phyloP scores from a whole-genome alignment of 2,113 vertebrate genomes.

The Anhinga anhinga region DNA sequence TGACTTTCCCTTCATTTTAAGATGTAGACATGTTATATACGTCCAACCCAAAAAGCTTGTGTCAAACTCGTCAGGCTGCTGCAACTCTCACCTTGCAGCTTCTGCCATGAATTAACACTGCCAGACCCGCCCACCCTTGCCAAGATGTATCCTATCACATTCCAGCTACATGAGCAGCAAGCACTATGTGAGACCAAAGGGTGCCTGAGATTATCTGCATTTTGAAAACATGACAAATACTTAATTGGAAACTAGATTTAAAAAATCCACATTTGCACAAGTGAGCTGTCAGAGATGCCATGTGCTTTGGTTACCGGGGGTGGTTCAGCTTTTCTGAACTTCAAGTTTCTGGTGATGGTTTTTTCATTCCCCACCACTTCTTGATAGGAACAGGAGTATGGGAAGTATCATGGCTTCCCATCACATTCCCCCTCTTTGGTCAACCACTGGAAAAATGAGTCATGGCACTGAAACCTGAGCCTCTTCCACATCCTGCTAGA shows the following conservation, averaged over 20 bases:
- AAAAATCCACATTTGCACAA: background rate
- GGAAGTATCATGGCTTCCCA: background rate
- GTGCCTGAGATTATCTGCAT: background rate
- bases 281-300: background rate
- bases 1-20: background rate
- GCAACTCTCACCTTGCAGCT: background rate
- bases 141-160: background rate
- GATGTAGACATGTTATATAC: rapidly evolving
- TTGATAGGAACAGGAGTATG: background rate
- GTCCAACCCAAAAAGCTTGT: background rate
- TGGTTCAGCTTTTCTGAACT: background rate
- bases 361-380: background rate
- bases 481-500: background rate
- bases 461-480: background rate
- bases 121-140: background rate
- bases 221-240: background rate
- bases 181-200: background rate
- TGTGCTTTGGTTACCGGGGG: rapidly evolving
- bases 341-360: background rate
- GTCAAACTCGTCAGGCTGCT: background rate
- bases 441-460: background rate
- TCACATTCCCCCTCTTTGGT: background rate
- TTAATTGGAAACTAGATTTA: background rate
- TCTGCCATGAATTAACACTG: background rate
- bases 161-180: background rate